These are phyloP conservation scores for Triplophysa siluroides DNA, from an alignment of 2,113 vertebrate species.

Conservation along the genomic window DNA sequence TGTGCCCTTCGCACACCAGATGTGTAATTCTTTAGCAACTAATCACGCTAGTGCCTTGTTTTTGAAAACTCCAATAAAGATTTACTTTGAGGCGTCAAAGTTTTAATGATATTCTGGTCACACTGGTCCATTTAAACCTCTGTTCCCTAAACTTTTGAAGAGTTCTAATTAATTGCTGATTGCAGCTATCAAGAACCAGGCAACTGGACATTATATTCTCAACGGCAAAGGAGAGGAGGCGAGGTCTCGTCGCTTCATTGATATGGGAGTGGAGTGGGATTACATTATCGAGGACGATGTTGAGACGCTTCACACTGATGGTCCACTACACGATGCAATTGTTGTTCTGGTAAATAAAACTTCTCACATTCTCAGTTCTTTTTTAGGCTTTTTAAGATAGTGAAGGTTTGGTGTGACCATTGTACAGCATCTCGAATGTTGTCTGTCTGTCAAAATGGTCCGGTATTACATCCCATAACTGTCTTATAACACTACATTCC, in stretches of 20 bases:
- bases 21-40: neutral
- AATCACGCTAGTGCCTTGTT: neutral
- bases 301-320: slow-evolving; percentile 90
- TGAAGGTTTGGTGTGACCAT: neutral
- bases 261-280: slow-evolving; percentile 94
- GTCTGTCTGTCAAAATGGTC: too few relatives aligned
- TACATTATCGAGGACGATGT: slow-evolving; percentile 85
- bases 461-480: too few relatives aligned
- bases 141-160: neutral
- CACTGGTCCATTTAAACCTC: neutral
- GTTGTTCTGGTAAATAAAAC: slow-evolving; percentile 86
- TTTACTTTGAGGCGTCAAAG: neutral
- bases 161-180: slow-evolving; percentile 57
- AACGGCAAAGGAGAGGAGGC: slow-evolving; percentile 91
- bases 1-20: neutral
- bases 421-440: too few relatives aligned
- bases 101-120: neutral
- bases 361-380: neutral
- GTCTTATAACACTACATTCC: too few relatives aligned
- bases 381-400: too few relatives aligned
- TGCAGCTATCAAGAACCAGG: slow-evolving; percentile 98
- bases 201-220: slow-evolving; percentile 94
- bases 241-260: slow-evolving; percentile 89
- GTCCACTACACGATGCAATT: slow-evolving; percentile 87
- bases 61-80: neutral